Evolutionary conservation across 2,888 invertebrate species (phyloP).

Genomic region (Rotaria sp.): DNA sequence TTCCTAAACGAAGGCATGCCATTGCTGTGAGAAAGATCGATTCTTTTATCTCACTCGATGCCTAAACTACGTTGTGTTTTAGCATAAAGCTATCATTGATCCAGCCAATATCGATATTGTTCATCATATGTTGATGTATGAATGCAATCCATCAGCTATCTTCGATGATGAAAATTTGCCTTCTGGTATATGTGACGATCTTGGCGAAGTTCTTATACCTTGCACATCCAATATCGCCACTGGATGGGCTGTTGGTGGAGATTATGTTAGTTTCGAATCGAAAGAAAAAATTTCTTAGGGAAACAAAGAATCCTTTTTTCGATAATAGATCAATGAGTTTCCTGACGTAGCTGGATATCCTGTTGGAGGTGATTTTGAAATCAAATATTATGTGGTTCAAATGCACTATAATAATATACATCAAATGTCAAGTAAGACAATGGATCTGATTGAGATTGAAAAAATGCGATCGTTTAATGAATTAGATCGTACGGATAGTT

Average conservation of each 20-base stretch:
- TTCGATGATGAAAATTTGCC: conserved; percentile 11
- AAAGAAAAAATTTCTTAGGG: not conserved
- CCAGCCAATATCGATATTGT: not conserved
- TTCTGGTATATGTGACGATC: not conserved
- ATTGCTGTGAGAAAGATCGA: not conserved
- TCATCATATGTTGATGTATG: conserved; percentile 33
- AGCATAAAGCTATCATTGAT: not conserved
- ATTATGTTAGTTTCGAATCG: not conserved
- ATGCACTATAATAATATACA: conserved; percentile 37
- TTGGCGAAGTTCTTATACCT: not conserved
- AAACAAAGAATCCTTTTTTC: too few relatives aligned
- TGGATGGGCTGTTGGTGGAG: conserved; percentile 37
- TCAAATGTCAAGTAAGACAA: not conserved
- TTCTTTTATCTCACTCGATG: not conserved
- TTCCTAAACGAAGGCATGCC: not conserved
- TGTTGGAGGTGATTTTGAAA: conserved; percentile 32
- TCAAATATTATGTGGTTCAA: conserved; percentile 30
- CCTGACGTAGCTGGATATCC: not conserved
- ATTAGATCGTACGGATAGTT: too few relatives aligned
- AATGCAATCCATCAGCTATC: not conserved
- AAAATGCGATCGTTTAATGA: too few relatives aligned
- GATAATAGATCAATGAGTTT: not conserved
- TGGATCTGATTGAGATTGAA: too few relatives aligned
- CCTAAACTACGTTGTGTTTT: not conserved
- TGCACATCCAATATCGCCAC: not conserved